Percentiles rank a stretch among this genome's conserved stretches.
phyloP scores from a whole-genome alignment of 1,140 invertebrate species.

The Nebria ingens region DNA sequence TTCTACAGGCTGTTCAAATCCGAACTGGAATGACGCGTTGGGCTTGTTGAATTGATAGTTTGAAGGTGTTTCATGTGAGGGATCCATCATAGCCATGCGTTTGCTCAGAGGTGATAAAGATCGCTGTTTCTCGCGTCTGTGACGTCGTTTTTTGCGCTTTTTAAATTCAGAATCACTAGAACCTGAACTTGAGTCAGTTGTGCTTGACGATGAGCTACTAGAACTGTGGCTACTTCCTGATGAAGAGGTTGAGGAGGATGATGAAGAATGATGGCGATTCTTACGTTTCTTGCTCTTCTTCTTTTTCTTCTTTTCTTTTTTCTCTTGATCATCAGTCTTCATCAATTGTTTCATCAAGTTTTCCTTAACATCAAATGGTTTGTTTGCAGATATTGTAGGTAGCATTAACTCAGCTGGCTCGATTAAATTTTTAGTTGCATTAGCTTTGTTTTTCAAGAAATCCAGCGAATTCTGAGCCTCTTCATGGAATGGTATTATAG shows the following conservation, averaged over 20 bases:
- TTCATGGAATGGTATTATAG: slow-evolving; percentile 70
- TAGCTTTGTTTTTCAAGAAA: slow-evolving; percentile 58
- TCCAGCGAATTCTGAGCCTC: slow-evolving; percentile 74
- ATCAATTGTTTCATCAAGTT: slow-evolving; percentile 47
- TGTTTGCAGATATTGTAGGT: slow-evolving; percentile 37
- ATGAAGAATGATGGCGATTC: slow-evolving; percentile 50
- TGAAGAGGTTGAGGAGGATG: slow-evolving; percentile 42
- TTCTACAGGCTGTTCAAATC: slow-evolving; percentile 30
- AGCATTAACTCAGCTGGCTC: slow-evolving; percentile 46
- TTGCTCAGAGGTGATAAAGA: slow-evolving; percentile 70
- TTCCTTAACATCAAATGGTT: slow-evolving; percentile 49
- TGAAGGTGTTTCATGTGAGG: slow-evolving; percentile 38
- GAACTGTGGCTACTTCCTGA: slow-evolving; percentile 44
- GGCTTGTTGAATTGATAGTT: slow-evolving; percentile 47
- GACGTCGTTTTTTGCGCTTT: slow-evolving; percentile 48
- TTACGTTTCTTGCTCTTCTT: slow-evolving; percentile 60
- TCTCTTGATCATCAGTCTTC: slow-evolving; percentile 44
- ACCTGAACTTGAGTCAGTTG: slow-evolving; percentile 44
- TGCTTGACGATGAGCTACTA: slow-evolving; percentile 43
- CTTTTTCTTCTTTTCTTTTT: slow-evolving; percentile 62
- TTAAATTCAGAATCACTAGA: slow-evolving; percentile 51
- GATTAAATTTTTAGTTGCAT: slow-evolving; percentile 42
- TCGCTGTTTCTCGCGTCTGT: slow-evolving; percentile 52
- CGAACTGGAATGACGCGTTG: slow-evolving; percentile 30
- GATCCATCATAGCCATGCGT: slow-evolving; percentile 58